Evolutionary conservation across 2,113 vertebrate species (phyloP).

Genomic region (Alligator sinensis): DNA sequence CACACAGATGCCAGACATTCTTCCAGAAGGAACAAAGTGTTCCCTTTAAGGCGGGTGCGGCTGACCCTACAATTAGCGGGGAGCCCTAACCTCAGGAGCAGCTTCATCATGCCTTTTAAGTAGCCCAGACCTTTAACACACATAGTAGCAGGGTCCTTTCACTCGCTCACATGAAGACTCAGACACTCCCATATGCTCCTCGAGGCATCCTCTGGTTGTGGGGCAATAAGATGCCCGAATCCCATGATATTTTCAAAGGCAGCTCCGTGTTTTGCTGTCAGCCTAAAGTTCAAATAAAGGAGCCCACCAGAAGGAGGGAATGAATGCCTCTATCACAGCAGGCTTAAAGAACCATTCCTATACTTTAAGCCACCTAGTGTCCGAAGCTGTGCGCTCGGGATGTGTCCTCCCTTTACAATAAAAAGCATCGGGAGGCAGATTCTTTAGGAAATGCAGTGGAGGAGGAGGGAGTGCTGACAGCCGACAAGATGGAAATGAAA

Average conservation of each 20-base stretch:
- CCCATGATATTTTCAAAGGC: not conserved
- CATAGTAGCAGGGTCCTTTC: not conserved
- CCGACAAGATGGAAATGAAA: fast-evolving
- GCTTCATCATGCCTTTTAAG: slow-evolving; percentile 7
- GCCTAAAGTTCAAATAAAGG: slow-evolving; percentile 12
- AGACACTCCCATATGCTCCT: fast-evolving
- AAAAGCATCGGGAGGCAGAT: not conserved
- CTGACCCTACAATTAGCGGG: not conserved
- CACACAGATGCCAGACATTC: not conserved
- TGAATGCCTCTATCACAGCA: not conserved
- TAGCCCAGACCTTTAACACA: not conserved
- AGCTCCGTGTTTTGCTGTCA: slow-evolving; percentile 1
- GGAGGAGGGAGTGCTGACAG: not conserved
- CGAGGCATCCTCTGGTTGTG: not conserved
- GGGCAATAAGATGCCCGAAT: not conserved
- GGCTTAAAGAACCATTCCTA: slow-evolving; percentile 23
- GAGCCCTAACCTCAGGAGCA: not conserved
- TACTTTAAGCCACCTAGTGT: slow-evolving; percentile 82
- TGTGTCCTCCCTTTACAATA: not conserved
- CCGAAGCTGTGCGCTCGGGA: slow-evolving; percentile 47
- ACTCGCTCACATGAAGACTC: not conserved
- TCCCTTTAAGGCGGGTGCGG: not conserved
- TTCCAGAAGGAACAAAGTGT: not conserved
- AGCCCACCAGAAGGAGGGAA: slow-evolving; percentile 61
- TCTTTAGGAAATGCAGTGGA: not conserved